These are phyloP conservation scores for Drosophila suzukii DNA, from an alignment of 1,140 invertebrate genomes.

Conservation along the genomic window DNA sequence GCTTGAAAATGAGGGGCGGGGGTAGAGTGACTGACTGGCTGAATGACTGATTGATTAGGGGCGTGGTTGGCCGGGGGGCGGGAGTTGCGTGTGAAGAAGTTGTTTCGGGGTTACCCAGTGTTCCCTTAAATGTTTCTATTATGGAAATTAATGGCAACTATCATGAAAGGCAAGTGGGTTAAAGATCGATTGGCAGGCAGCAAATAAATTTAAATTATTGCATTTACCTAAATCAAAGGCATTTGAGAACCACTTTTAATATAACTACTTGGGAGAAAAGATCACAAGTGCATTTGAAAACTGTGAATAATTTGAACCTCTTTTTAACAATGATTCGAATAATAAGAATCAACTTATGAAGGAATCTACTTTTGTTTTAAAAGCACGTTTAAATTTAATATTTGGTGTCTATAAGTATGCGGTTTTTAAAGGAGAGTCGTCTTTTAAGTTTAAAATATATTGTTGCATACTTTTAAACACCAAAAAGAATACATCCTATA, in stretches of 20 bases:
- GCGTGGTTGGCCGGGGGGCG: conserved; percentile 15
- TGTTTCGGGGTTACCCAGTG: conserved; percentile 11
- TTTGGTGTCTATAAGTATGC: no score
- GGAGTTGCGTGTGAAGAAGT: conserved; percentile 43
- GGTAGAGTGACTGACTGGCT: conserved; percentile 36
- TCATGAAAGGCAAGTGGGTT: conserved; percentile 23
- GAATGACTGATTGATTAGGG: conserved; percentile 58
- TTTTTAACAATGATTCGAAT: no score
- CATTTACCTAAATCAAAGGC: not conserved
- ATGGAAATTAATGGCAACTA: conserved; percentile 50
- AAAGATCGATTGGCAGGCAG: conserved; percentile 13
- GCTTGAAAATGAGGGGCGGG: not conserved
- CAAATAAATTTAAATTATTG: conserved; percentile 2
- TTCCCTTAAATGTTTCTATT: conserved; percentile 38
- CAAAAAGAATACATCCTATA: not conserved
- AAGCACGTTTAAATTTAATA: no score
- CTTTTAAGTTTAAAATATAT: no score
- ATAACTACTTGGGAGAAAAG: no score
- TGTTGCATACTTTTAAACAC: no score
- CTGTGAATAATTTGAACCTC: no score
- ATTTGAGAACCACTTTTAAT: no score
- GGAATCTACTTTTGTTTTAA: no score
- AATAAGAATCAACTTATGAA: no score
- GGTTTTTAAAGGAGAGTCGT: no score
- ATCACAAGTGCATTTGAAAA: no score